These are phyloP conservation scores for Gymnodraco acuticeps DNA, from an alignment of 2,797 vertebrate genomes.

Conservation along the genomic window DNA sequence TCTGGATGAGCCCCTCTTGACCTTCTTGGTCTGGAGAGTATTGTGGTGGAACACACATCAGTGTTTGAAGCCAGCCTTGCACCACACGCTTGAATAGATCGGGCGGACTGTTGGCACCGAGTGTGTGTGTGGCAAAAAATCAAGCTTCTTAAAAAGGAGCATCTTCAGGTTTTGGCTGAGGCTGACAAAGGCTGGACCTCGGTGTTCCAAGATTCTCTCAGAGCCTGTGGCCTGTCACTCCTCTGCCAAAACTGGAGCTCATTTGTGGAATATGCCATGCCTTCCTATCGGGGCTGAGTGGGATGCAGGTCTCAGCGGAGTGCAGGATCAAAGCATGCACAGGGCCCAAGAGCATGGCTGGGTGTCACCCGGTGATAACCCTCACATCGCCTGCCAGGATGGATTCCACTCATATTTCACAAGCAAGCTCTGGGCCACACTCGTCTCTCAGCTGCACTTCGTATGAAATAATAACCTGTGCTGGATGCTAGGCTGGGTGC, in stretches of 20 bases:
- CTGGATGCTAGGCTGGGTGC: conserved; percentile 16
- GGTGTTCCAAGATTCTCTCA: conserved; percentile 48
- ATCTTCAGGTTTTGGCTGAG: conserved; percentile 54
- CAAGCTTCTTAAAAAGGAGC: conserved; percentile 47
- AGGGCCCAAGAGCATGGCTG: conserved; percentile 51
- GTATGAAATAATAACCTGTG: conserved; percentile 60
- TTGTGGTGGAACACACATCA: conserved; percentile 40
- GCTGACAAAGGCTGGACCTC: conserved; percentile 52
- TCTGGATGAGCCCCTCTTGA: conserved; percentile 63
- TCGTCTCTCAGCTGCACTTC: conserved; percentile 42
- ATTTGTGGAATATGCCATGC: conserved; percentile 71
- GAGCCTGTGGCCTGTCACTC: conserved; percentile 67
- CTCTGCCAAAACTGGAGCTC: conserved; percentile 76
- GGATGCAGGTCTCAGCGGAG: conserved; percentile 44
- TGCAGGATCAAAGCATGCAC: conserved; percentile 69
- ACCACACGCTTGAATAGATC: conserved; percentile 46
- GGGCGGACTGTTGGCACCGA: conserved; percentile 35
- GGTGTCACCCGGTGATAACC: conserved; percentile 60
- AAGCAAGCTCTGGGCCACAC: conserved; percentile 61
- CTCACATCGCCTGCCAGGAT: conserved; percentile 68
- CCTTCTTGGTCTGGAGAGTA: conserved; percentile 53
- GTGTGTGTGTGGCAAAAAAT: conserved; percentile 21
- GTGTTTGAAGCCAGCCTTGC: conserved; percentile 58
- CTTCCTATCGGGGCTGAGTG: conserved; percentile 31
- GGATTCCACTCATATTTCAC: conserved; percentile 80